phyloP scores from a whole-genome alignment of 2,888 invertebrate genomes.

The Ornithoptera priamus region DNA sequence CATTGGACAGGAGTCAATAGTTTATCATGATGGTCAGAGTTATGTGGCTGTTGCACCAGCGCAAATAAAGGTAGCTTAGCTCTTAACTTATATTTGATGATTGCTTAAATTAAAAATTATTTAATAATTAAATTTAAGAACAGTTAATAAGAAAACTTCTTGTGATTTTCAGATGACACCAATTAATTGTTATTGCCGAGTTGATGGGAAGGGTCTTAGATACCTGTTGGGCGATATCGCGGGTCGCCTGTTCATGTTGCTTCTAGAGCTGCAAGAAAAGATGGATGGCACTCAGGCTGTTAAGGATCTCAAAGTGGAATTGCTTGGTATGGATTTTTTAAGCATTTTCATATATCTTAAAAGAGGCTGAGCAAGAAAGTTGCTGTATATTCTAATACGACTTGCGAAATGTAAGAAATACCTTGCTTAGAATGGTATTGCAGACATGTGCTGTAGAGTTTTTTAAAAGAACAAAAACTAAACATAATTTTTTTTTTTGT shows the following conservation, averaged over 20 bases:
- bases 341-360: neutral
- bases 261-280: constrained; percentile 91
- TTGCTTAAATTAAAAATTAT: neutral
- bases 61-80: constrained; percentile 88
- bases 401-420: no score
- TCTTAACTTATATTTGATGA: neutral
- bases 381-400: no score
- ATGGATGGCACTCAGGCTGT: constrained; percentile 88
- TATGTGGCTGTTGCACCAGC: constrained; percentile 96
- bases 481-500: no score
- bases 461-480: no score
- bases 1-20: constrained; percentile 97
- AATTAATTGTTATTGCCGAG: constrained; percentile 95
- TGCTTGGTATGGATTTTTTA: constrained; percentile 81
- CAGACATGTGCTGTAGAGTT: no score
- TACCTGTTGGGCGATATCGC: constrained; percentile 97
- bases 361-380: neutral
- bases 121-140: no score
- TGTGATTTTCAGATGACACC: constrained; percentile 87
- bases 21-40: constrained; percentile 96
- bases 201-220: constrained; percentile 93
- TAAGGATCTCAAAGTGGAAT: constrained; percentile 95
- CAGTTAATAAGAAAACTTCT: neutral
- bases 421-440: no score
- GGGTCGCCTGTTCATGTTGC: constrained; percentile 96